Percentiles rank a stretch among this genome's conserved stretches.
Conservation (phyloP, 2,888 invertebrate genomes). For the Thelaira solivaga region DNA sequence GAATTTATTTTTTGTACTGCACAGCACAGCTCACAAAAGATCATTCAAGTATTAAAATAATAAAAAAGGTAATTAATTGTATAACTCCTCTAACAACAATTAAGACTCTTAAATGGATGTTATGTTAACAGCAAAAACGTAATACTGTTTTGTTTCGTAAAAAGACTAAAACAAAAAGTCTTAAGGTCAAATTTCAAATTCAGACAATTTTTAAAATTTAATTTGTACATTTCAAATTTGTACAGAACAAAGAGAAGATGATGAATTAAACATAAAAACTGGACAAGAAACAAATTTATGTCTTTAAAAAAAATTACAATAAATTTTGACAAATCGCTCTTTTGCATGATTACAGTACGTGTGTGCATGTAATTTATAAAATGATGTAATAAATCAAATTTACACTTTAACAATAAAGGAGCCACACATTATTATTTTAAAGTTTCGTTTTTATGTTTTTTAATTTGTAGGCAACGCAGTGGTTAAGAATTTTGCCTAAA, state of each 20-base stretch:
- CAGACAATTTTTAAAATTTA: not conserved
- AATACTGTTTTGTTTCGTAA: not conserved
- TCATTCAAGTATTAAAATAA: slow-evolving; percentile 13
- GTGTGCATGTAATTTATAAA: slow-evolving; percentile 49
- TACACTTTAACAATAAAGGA: slow-evolving; percentile 34
- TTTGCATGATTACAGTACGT: slow-evolving; percentile 31
- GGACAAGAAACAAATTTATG: not conserved
- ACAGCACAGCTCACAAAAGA: not conserved
- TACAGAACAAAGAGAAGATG: slow-evolving; percentile 26
- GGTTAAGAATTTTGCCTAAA: not conserved
- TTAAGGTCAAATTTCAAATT: slow-evolving; percentile 52
- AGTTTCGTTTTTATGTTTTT: not conserved
- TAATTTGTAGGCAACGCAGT: not conserved
- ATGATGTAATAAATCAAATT: slow-evolving; percentile 54
- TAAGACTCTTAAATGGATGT: not conserved
- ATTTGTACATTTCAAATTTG: not conserved
- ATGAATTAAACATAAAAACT: not conserved
- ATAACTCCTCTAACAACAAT: slow-evolving; percentile 17
- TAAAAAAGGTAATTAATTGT: slow-evolving; percentile 3
- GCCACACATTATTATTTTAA: not conserved
- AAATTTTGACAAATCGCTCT: slow-evolving; percentile 48
- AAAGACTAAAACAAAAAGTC: not conserved
- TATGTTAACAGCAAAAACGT: slow-evolving; percentile 16
- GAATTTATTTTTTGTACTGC: not conserved
- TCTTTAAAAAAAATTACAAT: slow-evolving; percentile 1